Evolutionary conservation across 35 echinoderm and acorn worm species (phyloP).

Genomic region (Strongylocentrotus purpuratus): DNA sequence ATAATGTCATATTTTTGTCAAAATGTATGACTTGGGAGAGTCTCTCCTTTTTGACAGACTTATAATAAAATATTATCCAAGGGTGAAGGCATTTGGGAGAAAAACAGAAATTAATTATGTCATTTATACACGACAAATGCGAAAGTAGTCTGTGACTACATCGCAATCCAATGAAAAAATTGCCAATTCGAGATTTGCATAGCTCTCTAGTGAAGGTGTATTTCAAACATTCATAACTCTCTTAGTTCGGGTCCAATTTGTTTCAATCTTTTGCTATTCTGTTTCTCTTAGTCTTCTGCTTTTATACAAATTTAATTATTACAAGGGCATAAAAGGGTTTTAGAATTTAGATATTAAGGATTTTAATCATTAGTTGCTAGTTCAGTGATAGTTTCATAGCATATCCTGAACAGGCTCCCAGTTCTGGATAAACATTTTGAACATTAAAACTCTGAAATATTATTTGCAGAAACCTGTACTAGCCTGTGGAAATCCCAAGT

Average conservation of each 20-base stretch:
- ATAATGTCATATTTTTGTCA: neutral
- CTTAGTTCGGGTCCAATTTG: no score
- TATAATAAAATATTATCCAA: neutral
- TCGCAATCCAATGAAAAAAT: neutral
- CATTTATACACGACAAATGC: neutral
- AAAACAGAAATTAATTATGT: no score
- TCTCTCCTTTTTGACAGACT: neutral
- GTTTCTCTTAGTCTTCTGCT: no score
- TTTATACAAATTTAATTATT: neutral
- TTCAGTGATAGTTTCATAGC: neutral
- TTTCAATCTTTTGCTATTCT: no score
- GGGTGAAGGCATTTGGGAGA: neutral
- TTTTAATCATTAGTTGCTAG: neutral
- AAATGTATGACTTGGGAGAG: neutral
- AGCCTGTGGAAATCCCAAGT: constrained; percentile 44
- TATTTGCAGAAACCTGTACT: constrained; percentile 59
- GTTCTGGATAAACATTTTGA: neutral
- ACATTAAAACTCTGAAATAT: neutral
- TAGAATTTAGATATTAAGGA: neutral
- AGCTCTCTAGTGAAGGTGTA: neutral
- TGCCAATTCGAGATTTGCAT: neutral
- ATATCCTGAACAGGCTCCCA: neutral
- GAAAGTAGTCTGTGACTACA: neutral
- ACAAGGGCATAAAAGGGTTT: neutral
- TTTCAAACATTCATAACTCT: neutral